Conservation (phyloP, 1,140 invertebrate genomes). For the Drosophila miranda region DNA sequence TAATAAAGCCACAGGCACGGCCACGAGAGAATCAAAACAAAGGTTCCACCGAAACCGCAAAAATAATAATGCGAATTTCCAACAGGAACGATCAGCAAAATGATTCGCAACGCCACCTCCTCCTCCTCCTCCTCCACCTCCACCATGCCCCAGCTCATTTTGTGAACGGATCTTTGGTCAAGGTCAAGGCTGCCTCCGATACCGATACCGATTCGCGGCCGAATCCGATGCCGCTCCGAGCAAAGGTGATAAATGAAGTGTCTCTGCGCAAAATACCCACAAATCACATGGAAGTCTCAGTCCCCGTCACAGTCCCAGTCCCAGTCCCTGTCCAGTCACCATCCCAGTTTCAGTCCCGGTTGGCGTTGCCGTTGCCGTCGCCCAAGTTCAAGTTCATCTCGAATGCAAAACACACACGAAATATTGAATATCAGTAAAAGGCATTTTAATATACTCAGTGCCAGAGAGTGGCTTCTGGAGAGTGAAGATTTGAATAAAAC, state of each 20-base stretch:
- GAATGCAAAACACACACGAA: slow-evolving; percentile 52
- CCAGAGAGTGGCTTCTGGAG: slow-evolving; percentile 41
- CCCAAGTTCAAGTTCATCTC: slow-evolving; percentile 73
- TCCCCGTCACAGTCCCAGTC: too few relatives aligned
- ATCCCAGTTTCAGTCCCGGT: slow-evolving; percentile 30
- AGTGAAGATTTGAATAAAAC: neutral
- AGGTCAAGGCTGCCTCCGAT: slow-evolving; percentile 67
- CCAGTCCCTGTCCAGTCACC: slow-evolving; percentile 3
- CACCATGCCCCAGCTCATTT: slow-evolving; percentile 21
- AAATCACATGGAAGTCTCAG: slow-evolving; percentile 68
- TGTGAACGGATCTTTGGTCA: slow-evolving; percentile 67
- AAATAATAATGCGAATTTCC: slow-evolving; percentile 42
- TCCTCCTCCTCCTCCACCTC: neutral
- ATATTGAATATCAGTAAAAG: slow-evolving; percentile 80
- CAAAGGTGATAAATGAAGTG: slow-evolving; percentile 79
- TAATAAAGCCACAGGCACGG: slow-evolving; percentile 63
- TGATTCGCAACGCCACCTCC: slow-evolving; percentile 7
- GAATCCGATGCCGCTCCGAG: slow-evolving; percentile 41
- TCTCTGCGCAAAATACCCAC: slow-evolving; percentile 78
- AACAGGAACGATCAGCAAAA: slow-evolving; percentile 6
- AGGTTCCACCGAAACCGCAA: slow-evolving; percentile 55
- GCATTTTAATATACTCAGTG: slow-evolving; percentile 69
- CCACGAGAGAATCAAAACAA: slow-evolving; percentile 49
- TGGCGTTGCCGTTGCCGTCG: neutral
- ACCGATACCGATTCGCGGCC: slow-evolving; percentile 45